A percentile compares a stretch with the other conserved stretches of the same genome.
These are phyloP conservation scores for Ceratosolen fusciceps DNA, from an alignment of 1,140 invertebrate species.

Conservation along the genomic window DNA sequence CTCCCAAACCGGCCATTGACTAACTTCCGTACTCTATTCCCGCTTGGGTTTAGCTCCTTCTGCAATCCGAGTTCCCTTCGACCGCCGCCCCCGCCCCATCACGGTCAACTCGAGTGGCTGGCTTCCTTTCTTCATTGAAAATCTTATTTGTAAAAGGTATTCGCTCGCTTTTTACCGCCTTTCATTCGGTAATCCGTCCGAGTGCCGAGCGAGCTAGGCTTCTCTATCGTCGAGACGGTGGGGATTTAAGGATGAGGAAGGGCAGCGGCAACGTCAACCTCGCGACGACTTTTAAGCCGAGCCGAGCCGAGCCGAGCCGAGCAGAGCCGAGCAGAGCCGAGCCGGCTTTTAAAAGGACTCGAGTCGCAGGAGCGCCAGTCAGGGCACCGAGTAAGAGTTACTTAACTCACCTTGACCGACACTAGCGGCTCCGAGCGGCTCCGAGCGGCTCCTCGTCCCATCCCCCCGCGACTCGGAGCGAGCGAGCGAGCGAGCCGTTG, in stretches of 20 bases:
- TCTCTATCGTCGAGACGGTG: not conserved
- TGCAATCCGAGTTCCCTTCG: not conserved
- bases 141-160: conserved; percentile 50
- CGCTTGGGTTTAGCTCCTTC: conserved; percentile 1
- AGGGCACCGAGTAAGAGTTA: too few species aligned
- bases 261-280: too few species aligned
- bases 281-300: conserved; percentile 36
- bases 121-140: conserved; percentile 44
- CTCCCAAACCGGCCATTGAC: too few species aligned
- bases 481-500: too few species aligned
- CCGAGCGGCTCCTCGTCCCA: too few species aligned
- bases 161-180: conserved; percentile 44
- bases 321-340: too few species aligned
- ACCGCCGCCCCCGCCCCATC: not conserved
- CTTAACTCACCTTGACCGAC: conserved; percentile 44
- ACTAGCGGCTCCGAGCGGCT: not conserved
- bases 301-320: too few species aligned
- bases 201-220: not conserved
- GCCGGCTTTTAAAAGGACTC: conserved; percentile 36
- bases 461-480: too few species aligned
- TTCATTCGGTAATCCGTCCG: conserved; percentile 41
- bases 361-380: not conserved
- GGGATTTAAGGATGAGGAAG: too few species aligned
- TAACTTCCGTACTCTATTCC: conserved; percentile 42
- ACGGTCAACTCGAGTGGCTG: conserved; percentile 45